Evolutionary conservation across 2,113 vertebrate genomes (phyloP).

Genomic region (Oxyura jamaicensis): DNA sequence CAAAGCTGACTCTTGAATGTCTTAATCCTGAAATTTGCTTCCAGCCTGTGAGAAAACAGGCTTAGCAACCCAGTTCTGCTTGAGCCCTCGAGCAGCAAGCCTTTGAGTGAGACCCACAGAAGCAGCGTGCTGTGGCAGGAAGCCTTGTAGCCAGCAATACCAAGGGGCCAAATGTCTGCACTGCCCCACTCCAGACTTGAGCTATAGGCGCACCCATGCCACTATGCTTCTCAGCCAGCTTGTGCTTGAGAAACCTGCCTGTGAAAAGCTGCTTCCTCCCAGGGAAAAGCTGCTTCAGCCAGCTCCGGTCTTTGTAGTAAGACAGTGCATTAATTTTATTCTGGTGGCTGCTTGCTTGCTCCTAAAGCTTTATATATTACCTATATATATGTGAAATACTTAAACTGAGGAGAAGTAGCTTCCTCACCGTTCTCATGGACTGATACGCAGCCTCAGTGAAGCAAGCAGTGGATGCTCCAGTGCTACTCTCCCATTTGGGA

Average conservation of each 20-base stretch:
- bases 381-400: too few relatives aligned
- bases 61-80: too few relatives aligned
- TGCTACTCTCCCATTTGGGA: background rate
- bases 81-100: background rate
- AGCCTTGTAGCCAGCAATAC: background rate
- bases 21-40: background rate
- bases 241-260: background rate
- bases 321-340: too few relatives aligned
- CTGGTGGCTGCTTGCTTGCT: too few relatives aligned
- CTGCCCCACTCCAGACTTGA: background rate
- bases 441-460: background rate
- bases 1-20: background rate
- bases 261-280: background rate
- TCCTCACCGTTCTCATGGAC: background rate
- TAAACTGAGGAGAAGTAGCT: too few relatives aligned
- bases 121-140: background rate
- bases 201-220: background rate
- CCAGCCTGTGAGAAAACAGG: background rate
- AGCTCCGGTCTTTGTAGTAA: too few relatives aligned
- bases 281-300: background rate
- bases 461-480: background rate
- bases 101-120: background rate
- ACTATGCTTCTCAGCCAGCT: background rate
- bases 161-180: rapidly evolving
- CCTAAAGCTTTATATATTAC: too few relatives aligned